Evolutionary conservation across 2,797 vertebrate genomes (phyloP), one percentile per base, ranked within the genome.

Genomic region (Crenuchus spilurus): DNA sequence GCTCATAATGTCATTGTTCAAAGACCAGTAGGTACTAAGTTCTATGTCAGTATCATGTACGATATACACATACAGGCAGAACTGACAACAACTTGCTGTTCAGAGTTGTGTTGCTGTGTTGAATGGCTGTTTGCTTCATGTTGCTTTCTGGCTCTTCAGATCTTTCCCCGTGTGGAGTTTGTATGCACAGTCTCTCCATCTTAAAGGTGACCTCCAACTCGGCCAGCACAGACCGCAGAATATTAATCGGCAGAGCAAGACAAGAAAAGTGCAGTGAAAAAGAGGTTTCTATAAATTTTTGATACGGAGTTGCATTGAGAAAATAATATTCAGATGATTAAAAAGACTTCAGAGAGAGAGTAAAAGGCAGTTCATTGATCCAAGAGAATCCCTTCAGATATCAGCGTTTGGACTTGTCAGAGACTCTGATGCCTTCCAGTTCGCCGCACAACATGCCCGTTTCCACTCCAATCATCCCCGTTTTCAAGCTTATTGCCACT

Each of bases 291-390:
- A 92, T 92, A 87, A 87, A 92, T 93, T 87, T 92, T 93, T 92
- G 62, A 93, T 92, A 90, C 52, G n/a, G 85, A 85, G 86, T 87
- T 92, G 84, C 86, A 88, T 90, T 70, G 88, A 88, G 87, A 75
- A 79, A 93, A 92, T 91, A 89, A 90, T 92, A 88, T 92, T 92
- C 76, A 70, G 88, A 91, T 94, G 90, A 94, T 94, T 92, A 92
- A 91, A 92, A 88, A 91, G 87, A 92, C 91, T 93, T 92, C 91
- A 91, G 91, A 92, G 90, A 90, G 89, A 92, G 87, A 85, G 87
- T 84, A 89, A 88, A 87, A 86, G 85, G 84, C 82, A 84, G 80
- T 77, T 85, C 91, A 93, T 92, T 92, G 92, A 92, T 92, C 90
- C 90, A 81, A 80, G 89, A 87, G 87, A 90, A 88, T 89, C 80